Evolutionary conservation across 2,888 invertebrate species (phyloP).

Genomic region (Neoascia interrupta): DNA sequence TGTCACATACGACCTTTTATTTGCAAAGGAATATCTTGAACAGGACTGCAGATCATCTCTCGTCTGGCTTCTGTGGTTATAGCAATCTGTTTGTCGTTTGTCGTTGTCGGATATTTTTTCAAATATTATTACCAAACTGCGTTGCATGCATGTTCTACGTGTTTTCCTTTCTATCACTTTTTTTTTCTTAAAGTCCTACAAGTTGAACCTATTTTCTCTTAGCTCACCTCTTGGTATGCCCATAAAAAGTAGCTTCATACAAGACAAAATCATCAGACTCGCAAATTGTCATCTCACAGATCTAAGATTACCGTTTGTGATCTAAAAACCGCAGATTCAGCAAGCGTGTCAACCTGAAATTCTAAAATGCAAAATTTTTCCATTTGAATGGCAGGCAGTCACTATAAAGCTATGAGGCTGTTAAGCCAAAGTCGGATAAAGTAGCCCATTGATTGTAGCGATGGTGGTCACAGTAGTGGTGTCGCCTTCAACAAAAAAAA

Average conservation of each 20-base stretch:
- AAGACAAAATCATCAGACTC: conserved; percentile 30
- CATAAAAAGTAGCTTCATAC: neutral
- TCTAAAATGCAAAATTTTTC: conserved; percentile 62
- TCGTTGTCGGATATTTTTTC: neutral
- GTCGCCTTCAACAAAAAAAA: conserved; percentile 39
- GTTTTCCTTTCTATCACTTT: neutral
- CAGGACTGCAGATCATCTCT: too few species aligned
- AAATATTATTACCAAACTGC: neutral
- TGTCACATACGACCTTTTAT: too few species aligned
- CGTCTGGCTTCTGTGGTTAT: neutral
- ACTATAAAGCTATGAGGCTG: conserved; percentile 1
- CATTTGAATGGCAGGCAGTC: conserved; percentile 46
- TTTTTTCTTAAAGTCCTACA: neutral
- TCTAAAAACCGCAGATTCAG: conserved; percentile 78
- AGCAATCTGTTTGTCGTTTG: neutral
- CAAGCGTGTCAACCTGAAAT: conserved; percentile 75
- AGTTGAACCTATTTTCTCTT: neutral
- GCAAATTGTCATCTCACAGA: conserved; percentile 73
- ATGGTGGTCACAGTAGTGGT: conserved; percentile 27
- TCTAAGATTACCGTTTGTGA: conserved; percentile 73
- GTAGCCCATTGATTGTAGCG: conserved; percentile 59
- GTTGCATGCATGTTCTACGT: neutral
- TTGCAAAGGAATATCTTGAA: too few species aligned
- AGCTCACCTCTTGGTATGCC: neutral
- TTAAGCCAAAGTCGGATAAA: conserved; percentile 16